Evolutionary conservation across 30 jellyfish, hydroid and myxozoan genomes (phyloP).

Genomic region (Pseudorhiza aurosa): DNA sequence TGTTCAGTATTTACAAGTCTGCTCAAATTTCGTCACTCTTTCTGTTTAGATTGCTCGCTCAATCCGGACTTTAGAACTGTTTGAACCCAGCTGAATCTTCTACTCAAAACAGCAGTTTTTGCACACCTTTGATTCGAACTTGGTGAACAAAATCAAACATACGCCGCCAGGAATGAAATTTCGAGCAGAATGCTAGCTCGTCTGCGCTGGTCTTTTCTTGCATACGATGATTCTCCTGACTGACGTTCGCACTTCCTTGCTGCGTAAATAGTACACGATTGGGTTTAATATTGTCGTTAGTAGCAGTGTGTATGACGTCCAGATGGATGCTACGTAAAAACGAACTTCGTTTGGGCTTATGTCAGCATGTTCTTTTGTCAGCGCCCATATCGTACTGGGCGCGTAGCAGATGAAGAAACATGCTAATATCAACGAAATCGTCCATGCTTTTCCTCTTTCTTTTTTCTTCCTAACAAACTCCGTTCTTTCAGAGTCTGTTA

Average conservation of each 20-base stretch:
- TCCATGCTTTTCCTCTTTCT: conserved; percentile 14
- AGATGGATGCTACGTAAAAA: neutral
- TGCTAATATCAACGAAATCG: conserved; percentile 6
- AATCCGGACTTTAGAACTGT: no score
- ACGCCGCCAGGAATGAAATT: no score
- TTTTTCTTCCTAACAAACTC: neutral
- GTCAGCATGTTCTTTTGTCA: neutral
- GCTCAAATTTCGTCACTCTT: no score
- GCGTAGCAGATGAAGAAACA: conserved; percentile 8
- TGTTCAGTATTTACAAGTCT: no score
- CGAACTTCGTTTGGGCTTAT: neutral
- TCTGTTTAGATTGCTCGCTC: no score
- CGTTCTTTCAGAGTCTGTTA: neutral
- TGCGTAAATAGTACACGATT: conserved; percentile 7
- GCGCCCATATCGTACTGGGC: neutral
- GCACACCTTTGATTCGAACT: no score
- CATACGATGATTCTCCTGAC: conserved; percentile 3
- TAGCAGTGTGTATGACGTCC: conserved; percentile 7
- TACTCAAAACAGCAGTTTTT: no score
- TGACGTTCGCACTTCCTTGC: conserved; percentile 24
- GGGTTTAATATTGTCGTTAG: conserved; percentile 21
- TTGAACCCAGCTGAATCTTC: no score
- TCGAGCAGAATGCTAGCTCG: no score
- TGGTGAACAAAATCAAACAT: no score
- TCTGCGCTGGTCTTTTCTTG: no score